Base-by-base conservation (phyloP, 2,888 invertebrate genomes). In the Balanococcus diminutus region DNA sequence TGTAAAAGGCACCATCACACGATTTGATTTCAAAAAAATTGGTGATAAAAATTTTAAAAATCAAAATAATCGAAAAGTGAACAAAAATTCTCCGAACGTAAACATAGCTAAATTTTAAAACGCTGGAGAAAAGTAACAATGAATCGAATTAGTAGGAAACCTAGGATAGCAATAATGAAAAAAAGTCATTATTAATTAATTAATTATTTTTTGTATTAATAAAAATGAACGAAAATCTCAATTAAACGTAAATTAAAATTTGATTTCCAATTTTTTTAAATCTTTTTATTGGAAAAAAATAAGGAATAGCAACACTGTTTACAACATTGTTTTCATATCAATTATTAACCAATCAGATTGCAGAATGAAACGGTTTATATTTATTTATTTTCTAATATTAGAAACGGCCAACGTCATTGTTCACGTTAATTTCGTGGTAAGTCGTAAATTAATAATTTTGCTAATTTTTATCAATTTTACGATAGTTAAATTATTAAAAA, bases 341-440 rank as follows among this genome's bases (percentile, higher is more conserved):
- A 36, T 32, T n/a, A 75, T 75, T 9, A 32, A 75, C 75, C 75
- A 75, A 75, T 75, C 75, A 75, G 75, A 32, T 75, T 32, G 5
- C 32, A 75, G 75, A 32, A 75, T 75, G n/a, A n/a, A 75, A 32
- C 16, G n/a, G 75, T 75, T 75, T n/a, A 32, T 75, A 75, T 75
- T 75, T 75, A 75, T 75, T 75, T 32, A 36, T 75, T 75, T 75
- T 75, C 75, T 32, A 75, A 75, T 75, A 32, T 14, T 75, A 75
- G 75, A 75, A 75, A 75, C 75, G n/a, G 32, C 75, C 75, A 28
- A 87, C 84, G 11, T 84, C 82, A 84, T 85, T 86, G 51, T 75
- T 85, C 28, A 19, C 19, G 61, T 46, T 85, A 82, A 25, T 25
- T 46, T 82, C 11, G 31, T 56, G 82, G 82, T 82, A 82, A 82